Percentiles rank a stretch among this genome's conserved stretches.
Conservation (phyloP, 2,888 invertebrate species). For the Loripinus fragilis region DNA sequence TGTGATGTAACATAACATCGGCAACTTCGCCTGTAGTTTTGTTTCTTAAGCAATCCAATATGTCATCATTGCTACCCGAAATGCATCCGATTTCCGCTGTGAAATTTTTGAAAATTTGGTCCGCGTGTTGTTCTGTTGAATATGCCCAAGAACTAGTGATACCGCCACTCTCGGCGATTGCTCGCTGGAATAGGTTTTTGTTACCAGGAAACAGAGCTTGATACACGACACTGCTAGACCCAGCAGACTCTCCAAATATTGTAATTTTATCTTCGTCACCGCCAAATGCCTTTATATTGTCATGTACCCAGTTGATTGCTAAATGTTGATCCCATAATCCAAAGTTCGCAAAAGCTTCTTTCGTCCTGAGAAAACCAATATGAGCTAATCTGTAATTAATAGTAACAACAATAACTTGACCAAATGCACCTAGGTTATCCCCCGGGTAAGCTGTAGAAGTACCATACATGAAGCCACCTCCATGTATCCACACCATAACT, state of each 20-base stretch:
- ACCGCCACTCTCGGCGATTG: slow-evolving; percentile 49
- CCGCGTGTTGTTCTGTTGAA: slow-evolving; percentile 17
- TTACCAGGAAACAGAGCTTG: slow-evolving; percentile 54
- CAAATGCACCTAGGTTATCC: slow-evolving; percentile 12
- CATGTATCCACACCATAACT: slow-evolving; percentile 54
- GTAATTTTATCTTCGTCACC: slow-evolving; percentile 34
- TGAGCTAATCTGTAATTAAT: slow-evolving; percentile 48
- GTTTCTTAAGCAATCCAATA: slow-evolving; percentile 22
- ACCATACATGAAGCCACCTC: slow-evolving; percentile 41
- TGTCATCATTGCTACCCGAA: background rate
- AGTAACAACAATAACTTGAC: slow-evolving; percentile 33
- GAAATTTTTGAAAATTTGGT: slow-evolving; percentile 3
- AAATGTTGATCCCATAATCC: slow-evolving; percentile 45
- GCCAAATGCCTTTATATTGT: slow-evolving; percentile 43
- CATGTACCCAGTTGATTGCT: too few relatives aligned
- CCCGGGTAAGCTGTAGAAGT: slow-evolving; percentile 21
- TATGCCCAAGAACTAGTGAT: slow-evolving; percentile 30
- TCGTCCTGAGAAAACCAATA: slow-evolving; percentile 44
- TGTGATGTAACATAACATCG: background rate
- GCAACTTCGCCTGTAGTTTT: background rate
- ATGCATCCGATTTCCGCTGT: slow-evolving; percentile 11
- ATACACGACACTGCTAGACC: slow-evolving; percentile 40
- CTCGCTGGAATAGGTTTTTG: slow-evolving; percentile 38
- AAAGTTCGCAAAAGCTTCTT: slow-evolving; percentile 43
- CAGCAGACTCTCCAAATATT: slow-evolving; percentile 37